Percentiles rank a stretch among this genome's conserved stretches.
Conservation (phyloP, 2,888 invertebrate genomes). For the Zeuzera pyrina region DNA sequence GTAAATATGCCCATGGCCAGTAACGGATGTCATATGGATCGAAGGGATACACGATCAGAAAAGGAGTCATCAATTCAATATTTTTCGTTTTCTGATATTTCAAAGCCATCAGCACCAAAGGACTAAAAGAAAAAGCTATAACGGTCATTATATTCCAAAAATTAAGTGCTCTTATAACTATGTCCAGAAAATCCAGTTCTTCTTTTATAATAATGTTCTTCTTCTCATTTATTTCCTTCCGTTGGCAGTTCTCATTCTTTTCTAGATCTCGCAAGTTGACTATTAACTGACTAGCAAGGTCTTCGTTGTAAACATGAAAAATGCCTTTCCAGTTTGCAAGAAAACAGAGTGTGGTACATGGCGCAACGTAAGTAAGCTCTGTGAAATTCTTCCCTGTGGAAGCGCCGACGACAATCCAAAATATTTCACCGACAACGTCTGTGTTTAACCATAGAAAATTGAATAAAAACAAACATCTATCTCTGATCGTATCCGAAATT, state of each 20-base stretch:
- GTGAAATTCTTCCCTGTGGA: conserved; percentile 24
- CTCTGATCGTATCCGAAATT: conserved; percentile 9
- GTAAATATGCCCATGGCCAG: conserved; percentile 41
- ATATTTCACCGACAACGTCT: conserved; percentile 26
- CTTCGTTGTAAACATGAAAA: conserved; percentile 5
- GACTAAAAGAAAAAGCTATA: conserved; percentile 26
- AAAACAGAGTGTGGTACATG: conserved; percentile 8
- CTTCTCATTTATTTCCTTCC: conserved; percentile 9
- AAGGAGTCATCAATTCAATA: conserved; percentile 32
- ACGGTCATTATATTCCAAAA: conserved; percentile 24
- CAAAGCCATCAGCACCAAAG: conserved; percentile 25
- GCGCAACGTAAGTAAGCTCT: conserved; percentile 10
- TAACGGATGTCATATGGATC: conserved; percentile 29
- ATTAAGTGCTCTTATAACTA: conserved; percentile 27
- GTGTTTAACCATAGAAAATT: conserved; percentile 30
- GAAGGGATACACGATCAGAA: conserved; percentile 42
- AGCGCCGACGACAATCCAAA: conserved; percentile 27
- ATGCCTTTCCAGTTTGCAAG: conserved; percentile 8
- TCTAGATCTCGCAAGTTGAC: conserved; percentile 5
- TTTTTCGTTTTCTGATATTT: conserved; percentile 30
- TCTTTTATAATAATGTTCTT: conserved; percentile 22
- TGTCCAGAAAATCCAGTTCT: conserved; percentile 27
- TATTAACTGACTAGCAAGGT: conserved; percentile 1
- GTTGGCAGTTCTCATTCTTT: neutral
- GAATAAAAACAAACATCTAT: conserved; percentile 21